Evolutionary conservation across 1,140 invertebrate species (phyloP).

Genomic region (Philopotamus ludificatus): DNA sequence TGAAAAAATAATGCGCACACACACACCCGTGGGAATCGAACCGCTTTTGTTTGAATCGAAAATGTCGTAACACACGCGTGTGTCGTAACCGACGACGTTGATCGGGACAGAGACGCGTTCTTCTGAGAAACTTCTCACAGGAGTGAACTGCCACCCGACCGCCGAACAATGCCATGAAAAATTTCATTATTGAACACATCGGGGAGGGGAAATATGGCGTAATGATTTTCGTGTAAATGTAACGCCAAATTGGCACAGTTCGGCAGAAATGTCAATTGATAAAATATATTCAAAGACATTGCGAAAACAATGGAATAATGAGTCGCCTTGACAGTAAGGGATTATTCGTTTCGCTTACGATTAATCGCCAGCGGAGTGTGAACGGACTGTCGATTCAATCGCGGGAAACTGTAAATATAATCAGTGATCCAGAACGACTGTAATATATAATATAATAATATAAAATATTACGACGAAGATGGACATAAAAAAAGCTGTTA

Average conservation of each 20-base stretch:
- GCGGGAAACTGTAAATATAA: too few relatives aligned
- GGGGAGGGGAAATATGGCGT: neutral
- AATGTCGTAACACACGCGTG: neutral
- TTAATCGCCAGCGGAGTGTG: too few relatives aligned
- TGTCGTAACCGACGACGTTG: neutral
- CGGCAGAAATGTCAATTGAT: neutral
- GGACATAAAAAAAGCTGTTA: too few relatives aligned
- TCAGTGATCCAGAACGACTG: too few relatives aligned
- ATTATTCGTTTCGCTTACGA: too few relatives aligned
- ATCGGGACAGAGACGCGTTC: neutral
- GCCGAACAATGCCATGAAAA: neutral
- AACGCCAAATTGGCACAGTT: neutral
- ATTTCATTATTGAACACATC: neutral
- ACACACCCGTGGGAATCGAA: neutral
- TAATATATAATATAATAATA: too few relatives aligned
- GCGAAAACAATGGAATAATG: too few relatives aligned
- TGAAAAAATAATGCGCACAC: neutral
- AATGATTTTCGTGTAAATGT: too few relatives aligned
- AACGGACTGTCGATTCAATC: too few relatives aligned
- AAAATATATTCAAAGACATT: too few relatives aligned
- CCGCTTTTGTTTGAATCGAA: neutral
- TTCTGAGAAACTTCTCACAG: conserved; percentile 4
- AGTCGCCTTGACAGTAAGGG: too few relatives aligned
- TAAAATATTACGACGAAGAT: too few relatives aligned
- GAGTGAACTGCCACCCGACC: neutral